These are phyloP conservation scores for Psephotus haematonotus DNA, from an alignment of 2,113 vertebrate genomes.

Conservation along the genomic window DNA sequence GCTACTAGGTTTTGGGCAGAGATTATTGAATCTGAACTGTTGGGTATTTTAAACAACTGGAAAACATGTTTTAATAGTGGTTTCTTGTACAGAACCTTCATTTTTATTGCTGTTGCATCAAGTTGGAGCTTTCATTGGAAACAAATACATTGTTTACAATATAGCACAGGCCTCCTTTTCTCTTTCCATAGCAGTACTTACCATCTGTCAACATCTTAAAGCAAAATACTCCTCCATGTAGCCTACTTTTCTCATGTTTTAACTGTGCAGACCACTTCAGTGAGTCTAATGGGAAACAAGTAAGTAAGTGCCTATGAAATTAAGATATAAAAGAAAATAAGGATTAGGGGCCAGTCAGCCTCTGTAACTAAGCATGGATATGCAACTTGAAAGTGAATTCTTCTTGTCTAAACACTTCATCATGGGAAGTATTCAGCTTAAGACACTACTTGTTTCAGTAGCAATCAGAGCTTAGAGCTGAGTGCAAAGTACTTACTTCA, in stretches of 20 bases:
- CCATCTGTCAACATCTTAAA: not conserved
- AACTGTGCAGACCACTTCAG: not conserved
- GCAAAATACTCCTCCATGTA: not conserved
- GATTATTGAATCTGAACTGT: not conserved
- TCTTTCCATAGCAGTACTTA: not conserved
- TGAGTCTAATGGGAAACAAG: not conserved
- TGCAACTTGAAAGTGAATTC: not conserved
- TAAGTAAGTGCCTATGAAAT: not conserved
- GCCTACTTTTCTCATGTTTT: not conserved
- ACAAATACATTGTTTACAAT: slow-evolving; percentile 37
- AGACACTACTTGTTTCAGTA: not conserved
- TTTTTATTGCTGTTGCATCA: slow-evolving; percentile 28
- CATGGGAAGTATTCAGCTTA: not conserved
- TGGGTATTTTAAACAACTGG: not conserved
- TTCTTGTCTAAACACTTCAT: not conserved
- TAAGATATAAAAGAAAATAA: not conserved
- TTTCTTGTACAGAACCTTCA: slow-evolving; percentile 9
- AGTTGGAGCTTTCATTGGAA: not conserved
- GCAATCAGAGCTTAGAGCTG: not conserved
- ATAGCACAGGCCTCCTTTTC: slow-evolving; percentile 1
- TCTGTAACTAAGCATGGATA: rapidly evolving
- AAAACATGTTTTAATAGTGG: not conserved
- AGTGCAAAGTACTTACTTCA: not conserved
- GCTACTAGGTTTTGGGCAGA: not conserved
- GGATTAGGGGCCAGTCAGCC: not conserved